Evolutionary conservation across 1,140 invertebrate species (phyloP), one percentile per base, ranked within the genome.

Genomic region (Pseudomyrmex gracilis): DNA sequence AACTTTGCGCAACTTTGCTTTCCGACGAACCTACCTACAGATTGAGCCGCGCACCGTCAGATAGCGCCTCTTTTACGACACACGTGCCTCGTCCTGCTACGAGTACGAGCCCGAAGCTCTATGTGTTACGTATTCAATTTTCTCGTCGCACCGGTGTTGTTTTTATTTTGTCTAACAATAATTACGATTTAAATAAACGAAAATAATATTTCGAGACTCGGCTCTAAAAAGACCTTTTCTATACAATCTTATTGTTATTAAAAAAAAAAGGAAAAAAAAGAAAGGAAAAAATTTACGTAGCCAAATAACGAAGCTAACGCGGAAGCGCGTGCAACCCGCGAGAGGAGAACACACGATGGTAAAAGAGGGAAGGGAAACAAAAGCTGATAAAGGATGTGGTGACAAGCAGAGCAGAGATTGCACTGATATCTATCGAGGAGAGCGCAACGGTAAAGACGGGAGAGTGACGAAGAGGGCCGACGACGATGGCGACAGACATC

Each of bases 311-410:
- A 70, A 70, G n/a, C 53, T 43, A 66, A 53, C 34, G 43, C 66
- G 45, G 66, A 80, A 80, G 66, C 20, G 66, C 43, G 53, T 22
- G 66, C 58, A 24, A 34, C 34, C 5, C 34, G 34, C 58, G 22
- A 61, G 60, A 43, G 45, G 82, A 64, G 57, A 15, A 70, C 63
- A 58, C 47, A 45, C 13, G 64, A 47, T 13, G 51, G 73, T 34
- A 57, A 43, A 77, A 73, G 13, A 53, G 22, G 53, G 34, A 58
- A 13, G 12, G 43, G 60, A n/a, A n/a, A 22, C 61, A 45, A n/a
- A 45, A n/a, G 34, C 5, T 8, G 84, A 49, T 20, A 53, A 68
- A 83, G 87, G 22, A 58, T 12, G 17, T 57, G 17, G 57, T 34
- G 34, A 34, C 34, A 34, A 34, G 34, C 34, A n/a, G 34, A 34